Conservation (phyloP, 2,797 vertebrate species). For the Mallotus villosus region DNA sequence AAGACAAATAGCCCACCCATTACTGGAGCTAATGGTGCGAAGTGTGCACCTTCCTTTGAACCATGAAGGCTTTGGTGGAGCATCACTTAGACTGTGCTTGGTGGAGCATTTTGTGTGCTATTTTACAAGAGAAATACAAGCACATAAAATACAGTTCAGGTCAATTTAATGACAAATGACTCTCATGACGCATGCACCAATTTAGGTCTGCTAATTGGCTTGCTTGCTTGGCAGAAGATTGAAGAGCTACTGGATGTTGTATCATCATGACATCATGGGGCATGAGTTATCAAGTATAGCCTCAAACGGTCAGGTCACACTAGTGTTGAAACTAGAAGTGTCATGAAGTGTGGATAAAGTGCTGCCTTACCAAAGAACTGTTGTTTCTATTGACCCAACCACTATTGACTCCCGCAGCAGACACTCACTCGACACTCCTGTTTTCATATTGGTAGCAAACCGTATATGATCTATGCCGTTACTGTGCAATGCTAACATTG, state of each 20-base stretch:
- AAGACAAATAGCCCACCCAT: conserved; percentile 47
- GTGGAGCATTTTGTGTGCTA: conserved; percentile 27
- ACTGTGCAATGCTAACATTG: neutral
- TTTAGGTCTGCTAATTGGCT: conserved; percentile 45
- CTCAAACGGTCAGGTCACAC: no score
- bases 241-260: conserved; percentile 35
- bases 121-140: conserved; percentile 32
- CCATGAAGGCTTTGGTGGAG: conserved; percentile 40
- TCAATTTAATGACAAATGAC: conserved; percentile 51
- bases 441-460: no score
- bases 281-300: no score
- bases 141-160: conserved; percentile 29
- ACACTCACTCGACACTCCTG: no score
- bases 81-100: conserved; percentile 30
- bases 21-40: conserved; percentile 43
- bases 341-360: no score
- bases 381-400: no score
- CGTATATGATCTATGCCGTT: neutral
- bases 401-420: no score
- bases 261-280: conserved; percentile 35
- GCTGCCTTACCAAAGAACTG: no score
- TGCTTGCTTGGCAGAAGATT: conserved; percentile 30
- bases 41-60: conserved; percentile 31
- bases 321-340: no score
- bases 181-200: conserved; percentile 38